Conservation (phyloP, 2,113 vertebrate genomes). For the Theropithecus gelada region DNA sequence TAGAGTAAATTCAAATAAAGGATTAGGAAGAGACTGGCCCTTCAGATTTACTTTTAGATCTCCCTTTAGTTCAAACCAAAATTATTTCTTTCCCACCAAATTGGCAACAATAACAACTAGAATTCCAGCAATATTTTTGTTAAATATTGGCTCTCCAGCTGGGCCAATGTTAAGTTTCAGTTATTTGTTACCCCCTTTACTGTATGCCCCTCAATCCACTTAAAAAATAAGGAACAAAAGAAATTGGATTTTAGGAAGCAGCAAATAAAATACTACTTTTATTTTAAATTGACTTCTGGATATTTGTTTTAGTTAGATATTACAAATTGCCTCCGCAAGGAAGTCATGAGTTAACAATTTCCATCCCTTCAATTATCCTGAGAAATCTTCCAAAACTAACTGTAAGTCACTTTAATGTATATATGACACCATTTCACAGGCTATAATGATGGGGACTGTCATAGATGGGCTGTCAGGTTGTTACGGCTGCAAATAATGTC, state of each 20-base stretch:
- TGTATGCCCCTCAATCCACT: not conserved
- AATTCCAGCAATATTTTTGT: slow-evolving; percentile 19
- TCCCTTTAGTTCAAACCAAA: slow-evolving; percentile 18
- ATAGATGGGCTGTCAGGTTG: not conserved
- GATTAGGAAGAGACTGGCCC: not conserved
- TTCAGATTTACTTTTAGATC: slow-evolving; percentile 30
- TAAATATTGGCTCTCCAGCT: not conserved
- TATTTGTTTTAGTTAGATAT: not conserved
- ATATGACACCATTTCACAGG: not conserved
- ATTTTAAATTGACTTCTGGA: not conserved
- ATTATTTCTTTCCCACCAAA: slow-evolving; percentile 31
- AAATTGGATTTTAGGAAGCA: slow-evolving; percentile 12
- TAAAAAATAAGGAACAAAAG: slow-evolving; percentile 18
- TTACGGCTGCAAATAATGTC: not conserved
- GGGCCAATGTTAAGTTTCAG: not conserved
- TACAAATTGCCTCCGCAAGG: not conserved
- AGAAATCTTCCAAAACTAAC: not conserved
- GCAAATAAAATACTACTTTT: slow-evolving; percentile 16
- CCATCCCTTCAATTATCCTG: not conserved
- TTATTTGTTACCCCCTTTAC: slow-evolving; percentile 13
- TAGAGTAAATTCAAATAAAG: slow-evolving; percentile 63
- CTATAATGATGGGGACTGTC: not conserved
- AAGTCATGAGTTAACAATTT: not conserved
- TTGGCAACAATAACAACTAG: not conserved
- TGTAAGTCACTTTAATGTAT: not conserved